Base-by-base conservation (phyloP, 1,140 invertebrate species). In the Pseudomyrmex sp. region DNA sequence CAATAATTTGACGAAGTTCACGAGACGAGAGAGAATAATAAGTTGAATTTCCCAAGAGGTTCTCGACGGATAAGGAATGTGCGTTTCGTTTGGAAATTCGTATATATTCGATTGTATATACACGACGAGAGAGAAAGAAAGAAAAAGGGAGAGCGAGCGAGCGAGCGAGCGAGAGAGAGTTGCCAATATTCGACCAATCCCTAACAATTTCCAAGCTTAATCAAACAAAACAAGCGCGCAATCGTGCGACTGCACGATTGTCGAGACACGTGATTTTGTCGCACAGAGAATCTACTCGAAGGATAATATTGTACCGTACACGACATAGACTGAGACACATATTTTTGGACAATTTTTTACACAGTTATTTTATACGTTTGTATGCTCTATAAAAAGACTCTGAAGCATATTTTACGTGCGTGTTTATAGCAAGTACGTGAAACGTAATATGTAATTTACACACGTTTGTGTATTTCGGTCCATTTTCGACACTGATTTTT, bases 291-390 rank as follows among this genome's bases (percentile, higher is more conserved):
- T 79, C 8, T 4, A 70, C 20, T 26, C 44, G 20, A 5, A 69
- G 35, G 20, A 48, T 58, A 35, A 35, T 35, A 7, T 35, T 35
- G 5, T 35, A 35, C 35, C n/a, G 9, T 48, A 59, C 44, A 48
- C 26, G 23, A 26, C 20, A 48, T 15, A 80, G 54, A 65, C 79
- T 63, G 26, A 63, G 54, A 63, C 26, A 75, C 58, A 54, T 79
- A 84, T 84, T 84, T 84, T 84, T 84, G 63, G 82, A 84, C 59
- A 52, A 68, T 61, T 65, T 35, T 35, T 84, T 79, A 84, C 46
- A 69, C 18, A 10, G 10, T 79, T 54, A 84, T 62, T 66, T 84
- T 77, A 54, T 65, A 54, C 18, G 12, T 69, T 84, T 83, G 46
- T 48, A n/a, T 79, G 26, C 44, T 69, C 44, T 69, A 56, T 62